Percentiles rank a stretch among this genome's conserved stretches.
Evolutionary conservation across 1,140 invertebrate species (phyloP).

Genomic region (Reticulitermes speratus): DNA sequence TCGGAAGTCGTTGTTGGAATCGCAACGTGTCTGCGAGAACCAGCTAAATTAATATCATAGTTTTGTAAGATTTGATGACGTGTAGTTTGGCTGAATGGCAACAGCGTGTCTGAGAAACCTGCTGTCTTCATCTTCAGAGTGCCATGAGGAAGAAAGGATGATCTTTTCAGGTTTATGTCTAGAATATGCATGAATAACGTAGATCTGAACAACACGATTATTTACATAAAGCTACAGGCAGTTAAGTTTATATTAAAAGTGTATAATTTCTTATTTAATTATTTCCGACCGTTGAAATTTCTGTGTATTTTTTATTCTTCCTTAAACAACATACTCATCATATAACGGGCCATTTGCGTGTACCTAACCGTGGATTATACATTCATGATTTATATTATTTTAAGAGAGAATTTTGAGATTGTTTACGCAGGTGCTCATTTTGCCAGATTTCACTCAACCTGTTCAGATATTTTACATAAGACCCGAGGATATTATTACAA

Average conservation of each 20-base stretch:
- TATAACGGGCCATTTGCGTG: not conserved
- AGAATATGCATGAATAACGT: not conserved
- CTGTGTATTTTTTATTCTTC: not conserved
- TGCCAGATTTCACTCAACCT: not conserved
- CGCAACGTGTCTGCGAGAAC: no score
- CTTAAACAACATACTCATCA: not conserved
- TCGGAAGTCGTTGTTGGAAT: no score
- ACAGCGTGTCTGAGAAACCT: no score
- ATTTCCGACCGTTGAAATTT: not conserved
- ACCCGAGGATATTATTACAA: not conserved
- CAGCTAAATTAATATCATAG: no score
- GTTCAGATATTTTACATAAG: not conserved
- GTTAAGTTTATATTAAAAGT: no score
- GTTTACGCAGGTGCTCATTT: not conserved
- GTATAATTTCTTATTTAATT: no score
- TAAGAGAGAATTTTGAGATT: not conserved
- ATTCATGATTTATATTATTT: not conserved
- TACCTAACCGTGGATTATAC: not conserved
- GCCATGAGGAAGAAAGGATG: no score
- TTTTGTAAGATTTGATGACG: no score
- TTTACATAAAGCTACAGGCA: not conserved
- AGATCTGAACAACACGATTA: not conserved
- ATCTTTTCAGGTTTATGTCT: no score
- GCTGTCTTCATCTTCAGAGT: no score
- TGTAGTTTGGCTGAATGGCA: no score